phyloP scores from a whole-genome alignment of 2,113 vertebrate species.

The Ahaetulla prasina region DNA sequence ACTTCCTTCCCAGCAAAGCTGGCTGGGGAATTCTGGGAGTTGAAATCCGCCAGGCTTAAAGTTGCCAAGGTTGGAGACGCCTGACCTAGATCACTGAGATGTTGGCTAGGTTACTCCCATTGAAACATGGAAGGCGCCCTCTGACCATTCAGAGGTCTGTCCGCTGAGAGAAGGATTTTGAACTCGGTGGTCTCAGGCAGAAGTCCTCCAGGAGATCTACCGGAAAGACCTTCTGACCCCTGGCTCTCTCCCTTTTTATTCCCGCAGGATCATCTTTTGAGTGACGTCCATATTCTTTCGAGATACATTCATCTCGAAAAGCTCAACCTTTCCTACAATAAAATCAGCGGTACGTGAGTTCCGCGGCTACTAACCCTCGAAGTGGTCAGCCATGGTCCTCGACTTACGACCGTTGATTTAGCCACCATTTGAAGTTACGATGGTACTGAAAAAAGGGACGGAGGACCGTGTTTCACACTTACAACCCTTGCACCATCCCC shows the following conservation, averaged over 20 bases:
- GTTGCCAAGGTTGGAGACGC: too few species aligned
- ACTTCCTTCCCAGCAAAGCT: neutral
- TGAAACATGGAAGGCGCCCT: neutral
- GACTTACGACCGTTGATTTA: neutral
- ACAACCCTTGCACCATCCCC: neutral
- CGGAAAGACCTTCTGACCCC: conserved; percentile 3
- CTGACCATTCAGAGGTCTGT: neutral
- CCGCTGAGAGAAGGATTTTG: neutral
- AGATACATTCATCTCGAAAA: conserved; percentile 83
- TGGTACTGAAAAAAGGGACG: neutral
- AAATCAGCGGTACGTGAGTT: conserved; percentile 81
- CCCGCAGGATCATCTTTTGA: conserved; percentile 71
- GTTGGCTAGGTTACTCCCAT: neutral
- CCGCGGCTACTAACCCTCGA: neutral
- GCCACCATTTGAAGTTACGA: neutral
- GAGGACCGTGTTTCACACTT: neutral
- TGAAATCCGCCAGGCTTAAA: too few species aligned
- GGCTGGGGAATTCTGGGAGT: too few species aligned
- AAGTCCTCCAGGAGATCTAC: neutral
- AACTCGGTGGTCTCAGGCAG: neutral
- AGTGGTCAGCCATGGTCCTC: neutral
- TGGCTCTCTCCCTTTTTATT: conserved; percentile 38
- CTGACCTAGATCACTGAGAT: neutral
- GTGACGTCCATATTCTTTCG: conserved; percentile 77
- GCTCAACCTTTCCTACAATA: conserved; percentile 85